Percentiles rank a stretch among this genome's conserved stretches.
Conservation (phyloP, 2,888 invertebrate species). For the Trichacis sp. region DNA sequence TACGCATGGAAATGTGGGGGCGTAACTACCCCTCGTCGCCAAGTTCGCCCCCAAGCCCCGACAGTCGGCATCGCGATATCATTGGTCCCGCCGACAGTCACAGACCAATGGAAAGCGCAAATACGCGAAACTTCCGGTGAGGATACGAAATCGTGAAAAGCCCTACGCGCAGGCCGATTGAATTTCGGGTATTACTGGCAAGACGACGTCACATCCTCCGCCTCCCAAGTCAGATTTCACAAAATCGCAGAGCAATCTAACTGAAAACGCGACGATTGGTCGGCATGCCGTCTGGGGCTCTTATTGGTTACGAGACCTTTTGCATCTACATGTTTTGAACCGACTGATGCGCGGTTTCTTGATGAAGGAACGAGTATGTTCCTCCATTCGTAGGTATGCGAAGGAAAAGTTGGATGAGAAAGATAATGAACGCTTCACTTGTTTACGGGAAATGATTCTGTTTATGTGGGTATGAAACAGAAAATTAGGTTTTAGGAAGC, state of each 20-base stretch:
- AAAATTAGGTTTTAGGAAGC: too few relatives aligned
- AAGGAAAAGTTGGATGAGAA: too few relatives aligned
- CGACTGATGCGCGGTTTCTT: too few relatives aligned
- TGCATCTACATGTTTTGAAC: too few relatives aligned
- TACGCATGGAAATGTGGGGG: conserved; percentile 48
- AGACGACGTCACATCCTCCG: conserved; percentile 30
- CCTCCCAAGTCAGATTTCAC: conserved; percentile 16
- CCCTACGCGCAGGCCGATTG: conserved; percentile 42
- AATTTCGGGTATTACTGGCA: conserved; percentile 40
- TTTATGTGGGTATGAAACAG: too few relatives aligned
- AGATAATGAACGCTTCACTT: too few relatives aligned
- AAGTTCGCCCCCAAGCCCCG: conserved; percentile 50
- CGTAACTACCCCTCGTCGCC: conserved; percentile 61
- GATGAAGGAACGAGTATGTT: too few relatives aligned
- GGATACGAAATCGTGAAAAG: conserved; percentile 42
- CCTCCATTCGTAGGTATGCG: too few relatives aligned
- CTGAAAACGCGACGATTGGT: conserved; percentile 61
- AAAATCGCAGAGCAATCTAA: conserved; percentile 57
- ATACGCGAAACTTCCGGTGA: conserved; percentile 40
- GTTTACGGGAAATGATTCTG: too few relatives aligned
- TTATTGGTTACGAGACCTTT: conserved; percentile 32
- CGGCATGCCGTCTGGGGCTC: conserved; percentile 32
- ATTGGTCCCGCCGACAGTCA: conserved; percentile 67
- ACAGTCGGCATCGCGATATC: conserved; percentile 65
- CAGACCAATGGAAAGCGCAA: conserved; percentile 58